A percentile compares a stretch with the other conserved stretches of the same genome.
Conservation (phyloP, 2,797 vertebrate genomes). For the Tinamus major region DNA sequence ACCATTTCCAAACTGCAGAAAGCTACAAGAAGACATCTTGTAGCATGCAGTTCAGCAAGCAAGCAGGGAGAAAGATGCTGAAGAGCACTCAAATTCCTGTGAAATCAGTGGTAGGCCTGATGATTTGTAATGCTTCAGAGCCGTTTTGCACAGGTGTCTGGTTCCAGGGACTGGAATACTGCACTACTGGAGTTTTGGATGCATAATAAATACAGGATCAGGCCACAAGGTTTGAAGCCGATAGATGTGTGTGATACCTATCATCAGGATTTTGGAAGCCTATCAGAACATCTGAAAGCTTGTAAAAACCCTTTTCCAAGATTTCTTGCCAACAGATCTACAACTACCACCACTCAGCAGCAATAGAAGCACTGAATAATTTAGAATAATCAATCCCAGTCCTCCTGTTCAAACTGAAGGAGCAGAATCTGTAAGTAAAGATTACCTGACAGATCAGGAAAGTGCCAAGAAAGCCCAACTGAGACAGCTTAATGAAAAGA, state of each 20-base stretch:
- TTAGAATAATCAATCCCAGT: neutral
- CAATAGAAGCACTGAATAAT: constrained; percentile 15
- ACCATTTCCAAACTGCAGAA: neutral
- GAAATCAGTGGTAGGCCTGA: neutral
- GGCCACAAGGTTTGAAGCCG: neutral
- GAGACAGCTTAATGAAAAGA: neutral
- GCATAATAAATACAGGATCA: neutral
- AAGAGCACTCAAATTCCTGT: neutral
- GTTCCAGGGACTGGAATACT: neutral
- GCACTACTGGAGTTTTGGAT: neutral
- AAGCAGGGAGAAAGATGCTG: neutral
- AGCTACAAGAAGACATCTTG: neutral
- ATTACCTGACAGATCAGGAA: neutral
- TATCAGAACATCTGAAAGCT: neutral
- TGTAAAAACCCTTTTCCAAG: neutral
- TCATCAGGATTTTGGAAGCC: neutral
- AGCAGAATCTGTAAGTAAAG: constrained; percentile 42
- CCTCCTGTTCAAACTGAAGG: neutral
- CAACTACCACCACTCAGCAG: neutral
- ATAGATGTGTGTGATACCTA: neutral
- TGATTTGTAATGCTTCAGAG: neutral
- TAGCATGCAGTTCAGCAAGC: neutral
- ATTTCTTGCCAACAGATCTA: neutral
- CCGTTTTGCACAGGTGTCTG: neutral
- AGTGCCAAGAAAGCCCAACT: neutral